Conservation (phyloP, 53 echinoderm and acorn worm genomes). For the Astropecten irregularis region DNA sequence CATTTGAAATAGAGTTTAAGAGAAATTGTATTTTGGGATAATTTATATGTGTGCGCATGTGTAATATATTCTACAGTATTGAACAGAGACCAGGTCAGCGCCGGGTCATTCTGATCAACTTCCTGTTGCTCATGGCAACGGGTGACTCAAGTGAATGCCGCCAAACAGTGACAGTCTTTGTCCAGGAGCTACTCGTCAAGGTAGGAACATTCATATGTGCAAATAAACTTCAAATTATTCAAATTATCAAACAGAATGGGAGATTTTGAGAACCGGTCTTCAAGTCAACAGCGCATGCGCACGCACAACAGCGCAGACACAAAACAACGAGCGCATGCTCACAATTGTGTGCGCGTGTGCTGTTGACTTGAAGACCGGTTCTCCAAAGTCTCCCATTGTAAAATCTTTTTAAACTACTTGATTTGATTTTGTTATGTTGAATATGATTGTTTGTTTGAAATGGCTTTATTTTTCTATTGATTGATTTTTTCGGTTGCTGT, state of each 20-base stretch:
- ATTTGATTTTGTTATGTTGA: too few species aligned
- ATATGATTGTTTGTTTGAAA: background rate
- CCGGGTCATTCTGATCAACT: constrained; percentile 63
- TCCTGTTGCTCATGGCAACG: constrained; percentile 67
- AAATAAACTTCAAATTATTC: background rate
- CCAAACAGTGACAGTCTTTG: constrained; percentile 59
- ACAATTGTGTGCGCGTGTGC: too few species aligned
- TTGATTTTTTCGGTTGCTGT: too few species aligned
- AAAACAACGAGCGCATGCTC: too few species aligned
- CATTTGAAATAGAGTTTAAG: too few species aligned
- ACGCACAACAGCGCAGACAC: too few species aligned
- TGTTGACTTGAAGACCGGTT: too few species aligned
- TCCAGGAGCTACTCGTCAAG: constrained; percentile 61
- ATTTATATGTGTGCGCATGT: background rate
- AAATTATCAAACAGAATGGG: background rate
- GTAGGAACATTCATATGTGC: constrained; percentile 55
- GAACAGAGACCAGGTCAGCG: constrained; percentile 51
- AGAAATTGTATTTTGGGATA: too few species aligned
- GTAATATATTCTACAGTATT: background rate
- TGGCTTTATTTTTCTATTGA: too few species aligned
- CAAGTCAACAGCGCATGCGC: too few species aligned
- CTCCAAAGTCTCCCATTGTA: too few species aligned
- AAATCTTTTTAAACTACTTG: background rate
- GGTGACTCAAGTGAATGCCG: constrained; percentile 36
- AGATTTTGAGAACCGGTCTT: too few species aligned